Evolutionary conservation across 2,797 vertebrate species (phyloP).

Genomic region (Champsocephalus gunnari): DNA sequence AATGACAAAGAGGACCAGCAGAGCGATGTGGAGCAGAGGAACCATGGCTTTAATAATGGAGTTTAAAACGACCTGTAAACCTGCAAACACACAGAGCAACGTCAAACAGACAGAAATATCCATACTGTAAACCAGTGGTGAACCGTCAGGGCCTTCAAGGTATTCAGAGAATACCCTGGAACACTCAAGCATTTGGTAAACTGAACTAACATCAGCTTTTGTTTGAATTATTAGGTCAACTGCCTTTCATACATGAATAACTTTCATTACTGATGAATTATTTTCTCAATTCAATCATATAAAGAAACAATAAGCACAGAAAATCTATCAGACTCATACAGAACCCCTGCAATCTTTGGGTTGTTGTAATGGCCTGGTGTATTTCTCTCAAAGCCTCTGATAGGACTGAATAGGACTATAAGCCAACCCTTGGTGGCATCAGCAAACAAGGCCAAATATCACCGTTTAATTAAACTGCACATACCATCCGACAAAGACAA

Average conservation of each 20-base stretch:
- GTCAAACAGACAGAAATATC: neutral
- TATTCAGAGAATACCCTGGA: too few species aligned
- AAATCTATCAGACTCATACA: neutral
- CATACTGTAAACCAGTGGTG: neutral
- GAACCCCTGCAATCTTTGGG: neutral
- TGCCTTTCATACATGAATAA: too few species aligned
- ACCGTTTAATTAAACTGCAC: conserved; percentile 26
- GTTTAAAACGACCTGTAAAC: conserved; percentile 99
- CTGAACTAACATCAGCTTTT: too few species aligned
- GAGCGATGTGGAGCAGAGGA: conserved; percentile 97
- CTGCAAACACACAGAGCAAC: conserved; percentile 74
- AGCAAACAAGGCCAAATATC: conserved; percentile 17
- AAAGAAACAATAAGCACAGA: neutral
- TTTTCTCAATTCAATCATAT: neutral
- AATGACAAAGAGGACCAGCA: conserved; percentile 98
- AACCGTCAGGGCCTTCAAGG: too few species aligned
- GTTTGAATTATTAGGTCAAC: too few species aligned
- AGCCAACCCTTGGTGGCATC: conserved; percentile 5
- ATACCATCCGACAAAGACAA: conserved; percentile 4
- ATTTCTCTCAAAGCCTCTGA: neutral
- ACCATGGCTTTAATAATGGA: conserved; percentile 99
- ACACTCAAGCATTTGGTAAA: too few species aligned
- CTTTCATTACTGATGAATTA: neutral
- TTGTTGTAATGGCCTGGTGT: conserved; percentile 10
- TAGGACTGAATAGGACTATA: neutral